Percentiles rank a stretch among this genome's conserved stretches.
Evolutionary conservation across 2,113 vertebrate genomes (phyloP).

Genomic region (Toxostoma redivivum): DNA sequence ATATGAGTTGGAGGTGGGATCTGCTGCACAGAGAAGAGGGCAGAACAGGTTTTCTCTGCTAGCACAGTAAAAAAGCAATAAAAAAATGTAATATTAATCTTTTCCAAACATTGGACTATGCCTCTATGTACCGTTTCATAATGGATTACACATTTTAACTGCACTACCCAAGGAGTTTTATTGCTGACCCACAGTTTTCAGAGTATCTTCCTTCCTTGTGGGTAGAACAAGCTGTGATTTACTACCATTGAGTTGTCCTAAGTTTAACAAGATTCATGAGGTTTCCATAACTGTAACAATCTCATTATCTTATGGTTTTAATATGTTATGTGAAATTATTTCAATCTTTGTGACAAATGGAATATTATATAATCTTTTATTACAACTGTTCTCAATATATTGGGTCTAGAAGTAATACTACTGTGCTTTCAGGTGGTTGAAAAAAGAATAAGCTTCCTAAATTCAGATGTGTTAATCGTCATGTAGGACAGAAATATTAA

Average conservation of each 20-base stretch:
- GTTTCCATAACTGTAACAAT: background rate
- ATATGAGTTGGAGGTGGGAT: background rate
- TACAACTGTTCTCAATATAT: background rate
- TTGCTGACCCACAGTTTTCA: background rate
- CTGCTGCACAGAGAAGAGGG: background rate
- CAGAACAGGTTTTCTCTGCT: background rate
- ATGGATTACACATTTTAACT: background rate
- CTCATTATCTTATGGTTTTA: background rate
- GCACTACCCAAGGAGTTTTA: background rate
- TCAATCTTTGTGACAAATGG: background rate
- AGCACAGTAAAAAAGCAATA: background rate
- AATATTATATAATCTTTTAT: background rate
- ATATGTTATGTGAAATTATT: background rate
- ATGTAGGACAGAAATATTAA: background rate
- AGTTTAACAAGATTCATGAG: background rate
- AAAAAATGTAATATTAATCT: background rate
- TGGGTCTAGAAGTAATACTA: background rate
- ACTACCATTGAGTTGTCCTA: background rate
- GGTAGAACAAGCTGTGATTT: background rate
- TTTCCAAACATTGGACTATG: background rate
- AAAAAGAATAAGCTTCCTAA: background rate
- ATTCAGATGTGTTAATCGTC: background rate
- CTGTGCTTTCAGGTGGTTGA: background rate
- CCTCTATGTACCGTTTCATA: background rate
- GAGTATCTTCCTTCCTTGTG: background rate